phyloP scores from a whole-genome alignment of 2,888 invertebrate genomes.

The Cryptocheilus praepositus region DNA sequence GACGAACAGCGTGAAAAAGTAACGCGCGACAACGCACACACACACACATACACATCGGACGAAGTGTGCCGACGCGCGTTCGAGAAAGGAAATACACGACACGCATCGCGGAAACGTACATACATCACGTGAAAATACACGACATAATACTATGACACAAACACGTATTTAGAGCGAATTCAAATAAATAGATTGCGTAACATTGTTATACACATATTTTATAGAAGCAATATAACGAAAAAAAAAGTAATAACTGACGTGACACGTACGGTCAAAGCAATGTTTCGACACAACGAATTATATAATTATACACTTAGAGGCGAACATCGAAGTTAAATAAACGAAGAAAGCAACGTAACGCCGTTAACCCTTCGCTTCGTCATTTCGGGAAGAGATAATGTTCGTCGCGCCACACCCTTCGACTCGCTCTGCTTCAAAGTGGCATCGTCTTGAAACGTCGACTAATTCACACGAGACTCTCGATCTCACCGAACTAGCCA shows the following conservation, averaged over 20 bases:
- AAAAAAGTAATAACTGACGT: slow-evolving; percentile 43
- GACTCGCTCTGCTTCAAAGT: slow-evolving; percentile 22
- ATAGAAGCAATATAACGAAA: slow-evolving; percentile 65
- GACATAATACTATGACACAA: slow-evolving; percentile 21
- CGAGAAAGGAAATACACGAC: too few relatives aligned
- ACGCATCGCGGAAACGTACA: too few relatives aligned
- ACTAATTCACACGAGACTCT: background rate
- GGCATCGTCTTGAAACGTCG: background rate
- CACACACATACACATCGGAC: too few relatives aligned
- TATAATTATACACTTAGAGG: slow-evolving; percentile 64
- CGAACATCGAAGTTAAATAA: slow-evolving; percentile 63
- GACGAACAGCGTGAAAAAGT: too few relatives aligned
- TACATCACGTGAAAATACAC: background rate
- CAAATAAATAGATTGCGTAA: slow-evolving; percentile 53
- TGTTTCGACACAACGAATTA: slow-evolving; percentile 75
- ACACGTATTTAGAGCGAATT: slow-evolving; percentile 47
- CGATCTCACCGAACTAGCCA: background rate
- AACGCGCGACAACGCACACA: too few relatives aligned
- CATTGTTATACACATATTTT: slow-evolving; percentile 68
- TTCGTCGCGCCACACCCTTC: slow-evolving; percentile 37
- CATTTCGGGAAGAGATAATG: slow-evolving; percentile 27
- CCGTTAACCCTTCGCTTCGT: slow-evolving; percentile 47
- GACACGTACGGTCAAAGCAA: slow-evolving; percentile 70
- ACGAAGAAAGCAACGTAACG: slow-evolving; percentile 26
- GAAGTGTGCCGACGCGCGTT: too few relatives aligned